Evolutionary conservation across 2,888 invertebrate genomes (phyloP), one percentile per base, ranked within the genome.

Genomic region (Drosophila limbata): DNA sequence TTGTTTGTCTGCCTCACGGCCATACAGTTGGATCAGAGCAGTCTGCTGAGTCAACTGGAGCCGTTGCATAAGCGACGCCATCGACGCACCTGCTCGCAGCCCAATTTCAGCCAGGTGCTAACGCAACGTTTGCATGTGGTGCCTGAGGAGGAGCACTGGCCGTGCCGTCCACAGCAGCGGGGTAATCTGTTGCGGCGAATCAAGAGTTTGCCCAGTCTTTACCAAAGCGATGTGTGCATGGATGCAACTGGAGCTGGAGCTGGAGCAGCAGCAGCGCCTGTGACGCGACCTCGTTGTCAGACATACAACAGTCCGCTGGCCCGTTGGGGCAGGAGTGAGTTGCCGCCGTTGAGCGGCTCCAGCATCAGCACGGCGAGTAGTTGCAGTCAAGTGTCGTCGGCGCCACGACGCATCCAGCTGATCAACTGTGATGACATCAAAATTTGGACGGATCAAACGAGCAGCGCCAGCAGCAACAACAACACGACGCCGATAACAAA

Each of bases 1-100:
- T 92, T 94, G 3, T 92, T 95, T 42, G 94, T 95, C 39, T 95
- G 95, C 82, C 91, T 95, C 45, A 93, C 94, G 78, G 95, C 95
- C 21, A 93, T 95, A 1, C 95, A 95, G 91, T 92, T 94, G 53
- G 94, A 94, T 88, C 94, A 95, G 81, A 93, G 94, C 25, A 93
- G 94, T 64, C 88, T 95, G 48, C 92, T 95, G 37, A 94, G 94
- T 10, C 95, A 95, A 91, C 94, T 95, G 57, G 94, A 95, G 89
- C 93, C 94, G 3, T 92, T 93, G 70, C 51, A 51, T 5, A 57
- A 37, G 0, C 55, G 53, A 3, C 92, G 92, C 62, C 92, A 93
- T 59, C 93, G 93, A 79, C 91, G 93, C 61, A 94, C 94, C 62
- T 91, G 93, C 73, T 93, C 94, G 35, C 94, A 94, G 84, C 94